Conservation (phyloP, 1,140 invertebrate species). For the Pemphigus obesinymphae region DNA sequence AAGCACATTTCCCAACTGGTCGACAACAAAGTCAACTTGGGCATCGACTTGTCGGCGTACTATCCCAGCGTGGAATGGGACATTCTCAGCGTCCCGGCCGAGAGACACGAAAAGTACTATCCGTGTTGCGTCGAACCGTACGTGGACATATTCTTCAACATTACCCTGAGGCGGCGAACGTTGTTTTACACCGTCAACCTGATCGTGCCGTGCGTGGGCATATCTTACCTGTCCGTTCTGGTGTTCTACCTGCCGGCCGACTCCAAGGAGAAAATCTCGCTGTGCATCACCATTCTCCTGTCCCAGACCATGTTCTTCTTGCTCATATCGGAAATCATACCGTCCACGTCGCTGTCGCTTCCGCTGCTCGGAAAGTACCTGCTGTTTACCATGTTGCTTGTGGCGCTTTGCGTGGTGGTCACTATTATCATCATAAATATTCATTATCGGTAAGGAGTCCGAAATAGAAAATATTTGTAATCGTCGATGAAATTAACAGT, state of each 20-base stretch:
- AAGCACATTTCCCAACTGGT: conserved; percentile 83
- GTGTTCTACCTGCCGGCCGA: conserved; percentile 98
- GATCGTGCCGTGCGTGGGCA: conserved; percentile 89
- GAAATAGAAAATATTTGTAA: no score
- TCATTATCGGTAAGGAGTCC: conserved; percentile 91
- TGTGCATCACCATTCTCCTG: conserved; percentile 96
- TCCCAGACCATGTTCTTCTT: conserved; percentile 99
- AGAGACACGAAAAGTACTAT: conserved; percentile 85
- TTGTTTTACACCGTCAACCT: conserved; percentile 95
- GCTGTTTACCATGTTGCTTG: conserved; percentile 96
- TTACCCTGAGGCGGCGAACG: conserved; percentile 89
- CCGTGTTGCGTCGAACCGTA: conserved; percentile 83
- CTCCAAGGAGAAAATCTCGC: conserved; percentile 95
- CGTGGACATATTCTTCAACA: conserved; percentile 96
- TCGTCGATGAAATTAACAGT: no score
- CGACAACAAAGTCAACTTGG: conserved; percentile 75
- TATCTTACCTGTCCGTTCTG: conserved; percentile 82
- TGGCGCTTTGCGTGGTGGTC: conserved; percentile 91
- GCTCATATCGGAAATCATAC: conserved; percentile 96
- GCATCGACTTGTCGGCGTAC: conserved; percentile 88
- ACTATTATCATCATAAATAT: conserved; percentile 97
- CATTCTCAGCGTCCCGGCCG: conserved; percentile 84
- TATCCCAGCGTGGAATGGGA: conserved; percentile 98
- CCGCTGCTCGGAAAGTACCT: conserved; percentile 97
- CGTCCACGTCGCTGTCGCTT: conserved; percentile 93